A percentile compares a stretch with the other conserved stretches of the same genome.
These are phyloP conservation scores for Plodia interpunctella DNA, from an alignment of 1,140 invertebrate species.

Conservation along the genomic window DNA sequence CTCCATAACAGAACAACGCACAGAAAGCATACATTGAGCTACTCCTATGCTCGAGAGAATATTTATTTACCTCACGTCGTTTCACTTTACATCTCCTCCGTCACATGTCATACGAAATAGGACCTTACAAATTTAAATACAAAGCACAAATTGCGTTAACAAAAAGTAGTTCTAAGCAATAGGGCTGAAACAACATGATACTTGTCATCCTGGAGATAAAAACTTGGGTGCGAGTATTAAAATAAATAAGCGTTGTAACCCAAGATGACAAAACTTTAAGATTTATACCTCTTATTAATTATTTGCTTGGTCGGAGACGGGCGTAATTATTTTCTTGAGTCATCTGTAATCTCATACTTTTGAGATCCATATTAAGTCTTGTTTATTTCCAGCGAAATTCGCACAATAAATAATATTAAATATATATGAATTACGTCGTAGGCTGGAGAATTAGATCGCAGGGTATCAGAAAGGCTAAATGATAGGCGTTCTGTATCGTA, in stretches of 20 bases:
- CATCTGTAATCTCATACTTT: constrained; percentile 52
- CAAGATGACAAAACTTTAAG: constrained; percentile 56
- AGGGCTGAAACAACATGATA: neutral
- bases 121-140: no score
- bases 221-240: constrained; percentile 34
- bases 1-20: no score
- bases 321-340: constrained; percentile 58
- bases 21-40: no score
- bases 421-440: no score
- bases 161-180: neutral
- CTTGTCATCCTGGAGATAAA: constrained; percentile 23
- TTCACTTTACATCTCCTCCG: no score
- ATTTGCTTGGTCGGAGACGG: constrained; percentile 52
- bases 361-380: neutral
- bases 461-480: no score
- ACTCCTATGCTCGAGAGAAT: no score
- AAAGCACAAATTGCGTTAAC: neutral
- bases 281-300: constrained; percentile 62
- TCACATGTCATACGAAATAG: no score
- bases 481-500: no score
- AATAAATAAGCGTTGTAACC: constrained; percentile 52
- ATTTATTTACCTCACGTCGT: no score
- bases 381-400: neutral
- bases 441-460: no score
- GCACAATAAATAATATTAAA: no score